phyloP scores from a whole-genome alignment of 2,113 vertebrate genomes.

The Nothocercus nigrocapillus region DNA sequence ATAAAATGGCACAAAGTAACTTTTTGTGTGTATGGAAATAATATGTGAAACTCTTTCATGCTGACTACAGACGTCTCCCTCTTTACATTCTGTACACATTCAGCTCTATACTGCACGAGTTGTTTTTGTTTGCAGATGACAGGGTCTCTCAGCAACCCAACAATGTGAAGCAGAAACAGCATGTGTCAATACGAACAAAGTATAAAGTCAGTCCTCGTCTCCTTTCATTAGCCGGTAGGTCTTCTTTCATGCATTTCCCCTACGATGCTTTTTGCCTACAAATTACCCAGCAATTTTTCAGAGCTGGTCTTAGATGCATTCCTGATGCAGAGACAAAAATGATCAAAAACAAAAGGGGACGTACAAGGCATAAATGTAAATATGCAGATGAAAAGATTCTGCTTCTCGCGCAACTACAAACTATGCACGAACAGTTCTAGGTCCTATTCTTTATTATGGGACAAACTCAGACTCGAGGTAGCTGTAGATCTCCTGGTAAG shows the following conservation, averaged over 20 bases:
- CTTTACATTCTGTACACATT: neutral
- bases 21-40: neutral
- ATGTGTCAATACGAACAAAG: slow-evolving; percentile 26
- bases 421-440: neutral
- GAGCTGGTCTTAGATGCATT: neutral
- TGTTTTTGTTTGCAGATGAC: slow-evolving; percentile 43
- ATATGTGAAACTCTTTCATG: neutral
- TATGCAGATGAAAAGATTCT: neutral
- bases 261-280: neutral
- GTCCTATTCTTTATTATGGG: neutral
- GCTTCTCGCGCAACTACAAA: neutral
- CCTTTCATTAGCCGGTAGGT: neutral
- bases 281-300: neutral
- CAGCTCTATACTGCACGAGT: neutral
- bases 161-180: slow-evolving; percentile 19
- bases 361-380: neutral
- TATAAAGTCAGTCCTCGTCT: neutral
- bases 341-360: neutral
- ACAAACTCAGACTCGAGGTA: neutral
- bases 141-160: slow-evolving; percentile 10
- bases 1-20: neutral
- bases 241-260: neutral
- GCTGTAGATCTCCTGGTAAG: neutral
- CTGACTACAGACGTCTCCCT: neutral
- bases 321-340: neutral